Evolutionary conservation across 2,113 vertebrate genomes (phyloP).

Genomic region (Peromyscus maniculatus): DNA sequence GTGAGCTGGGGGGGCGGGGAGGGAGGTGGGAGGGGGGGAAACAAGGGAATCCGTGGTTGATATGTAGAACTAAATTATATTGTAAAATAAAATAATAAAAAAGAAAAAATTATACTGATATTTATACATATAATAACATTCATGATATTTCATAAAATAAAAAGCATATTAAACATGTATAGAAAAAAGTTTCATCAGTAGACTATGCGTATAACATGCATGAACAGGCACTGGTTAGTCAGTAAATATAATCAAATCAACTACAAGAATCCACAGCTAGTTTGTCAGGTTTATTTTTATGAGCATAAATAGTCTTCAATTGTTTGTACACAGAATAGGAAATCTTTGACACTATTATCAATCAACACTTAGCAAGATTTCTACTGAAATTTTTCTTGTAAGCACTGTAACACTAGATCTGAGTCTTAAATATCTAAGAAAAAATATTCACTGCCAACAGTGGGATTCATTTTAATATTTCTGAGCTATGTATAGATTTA

Average conservation of each 20-base stretch:
- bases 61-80: too few relatives aligned
- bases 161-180: too few relatives aligned
- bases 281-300: conserved; percentile 32
- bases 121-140: too few relatives aligned
- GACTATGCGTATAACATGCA: conserved; percentile 66
- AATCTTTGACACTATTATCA: not conserved
- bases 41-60: too few relatives aligned
- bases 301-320: not conserved
- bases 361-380: conserved; percentile 36
- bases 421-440: conserved; percentile 32
- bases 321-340: not conserved
- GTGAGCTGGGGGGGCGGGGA: too few relatives aligned
- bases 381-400: conserved; percentile 44
- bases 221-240: conserved; percentile 69
- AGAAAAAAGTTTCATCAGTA: conserved; percentile 64
- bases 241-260: conserved; percentile 61
- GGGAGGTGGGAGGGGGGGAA: too few relatives aligned
- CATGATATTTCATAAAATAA: too few relatives aligned
- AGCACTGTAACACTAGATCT: not conserved
- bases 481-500: not conserved
- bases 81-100: too few relatives aligned
- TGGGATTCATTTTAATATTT: conserved; percentile 60
- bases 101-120: too few relatives aligned
- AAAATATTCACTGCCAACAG: conserved; percentile 53
- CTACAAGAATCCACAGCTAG: conserved; percentile 57